These are phyloP conservation scores for Ochotona princeps DNA, from an alignment of 2,113 vertebrate genomes.

Conservation along the genomic window DNA sequence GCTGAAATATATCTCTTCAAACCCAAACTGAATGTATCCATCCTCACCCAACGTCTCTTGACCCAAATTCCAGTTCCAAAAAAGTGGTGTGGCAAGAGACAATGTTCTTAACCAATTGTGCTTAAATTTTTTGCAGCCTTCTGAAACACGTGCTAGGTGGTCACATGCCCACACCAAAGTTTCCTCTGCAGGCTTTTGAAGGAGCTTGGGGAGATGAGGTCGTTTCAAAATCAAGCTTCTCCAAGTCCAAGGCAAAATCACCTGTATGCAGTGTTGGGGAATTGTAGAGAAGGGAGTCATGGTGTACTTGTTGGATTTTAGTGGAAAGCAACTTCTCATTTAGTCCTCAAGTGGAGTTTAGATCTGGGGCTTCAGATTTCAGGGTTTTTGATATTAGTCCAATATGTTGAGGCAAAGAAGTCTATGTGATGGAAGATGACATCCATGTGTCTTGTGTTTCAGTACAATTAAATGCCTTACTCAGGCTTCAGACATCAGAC, in stretches of 20 bases:
- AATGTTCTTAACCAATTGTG: neutral
- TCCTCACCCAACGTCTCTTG: neutral
- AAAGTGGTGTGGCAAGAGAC: neutral
- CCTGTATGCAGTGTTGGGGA: neutral
- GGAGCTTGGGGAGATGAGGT: rapidly evolving
- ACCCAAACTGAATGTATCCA: too few relatives aligned
- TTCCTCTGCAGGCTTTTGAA: neutral
- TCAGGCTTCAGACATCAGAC: neutral
- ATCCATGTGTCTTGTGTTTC: neutral
- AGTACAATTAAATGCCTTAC: neutral
- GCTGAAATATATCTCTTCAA: neutral
- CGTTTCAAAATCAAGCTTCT: neutral
- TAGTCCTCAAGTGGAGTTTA: neutral
- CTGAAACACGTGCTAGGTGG: neutral
- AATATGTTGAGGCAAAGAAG: neutral
- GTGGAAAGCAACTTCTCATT: neutral
- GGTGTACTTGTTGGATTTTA: neutral
- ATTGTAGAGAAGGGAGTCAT: neutral
- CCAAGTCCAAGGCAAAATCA: neutral
- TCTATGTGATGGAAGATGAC: neutral
- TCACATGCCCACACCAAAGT: neutral
- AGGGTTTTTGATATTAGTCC: neutral
- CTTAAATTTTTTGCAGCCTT: neutral
- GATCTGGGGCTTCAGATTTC: neutral
- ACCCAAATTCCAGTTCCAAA: neutral